Percentiles rank a stretch among this genome's conserved stretches.
phyloP scores from a whole-genome alignment of 2,888 invertebrate species.

The Drosophila histrio region DNA sequence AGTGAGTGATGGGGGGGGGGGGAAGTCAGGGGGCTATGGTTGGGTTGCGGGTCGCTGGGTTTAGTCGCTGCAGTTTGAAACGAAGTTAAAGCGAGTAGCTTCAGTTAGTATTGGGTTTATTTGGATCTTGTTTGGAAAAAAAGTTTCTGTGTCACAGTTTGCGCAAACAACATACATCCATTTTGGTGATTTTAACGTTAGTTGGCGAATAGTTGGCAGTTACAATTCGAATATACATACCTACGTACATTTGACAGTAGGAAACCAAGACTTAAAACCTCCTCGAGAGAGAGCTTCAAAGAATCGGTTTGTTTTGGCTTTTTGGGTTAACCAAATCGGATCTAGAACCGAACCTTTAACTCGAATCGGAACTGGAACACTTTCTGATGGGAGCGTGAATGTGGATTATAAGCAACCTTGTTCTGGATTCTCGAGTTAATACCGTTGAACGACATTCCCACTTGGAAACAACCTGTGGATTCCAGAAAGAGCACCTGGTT shows the following conservation, averaged over 20 bases:
- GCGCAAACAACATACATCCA: conserved; percentile 23
- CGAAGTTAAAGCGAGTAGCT: conserved; percentile 48
- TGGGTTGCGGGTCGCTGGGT: conserved; percentile 40
- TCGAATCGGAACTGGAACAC: no score
- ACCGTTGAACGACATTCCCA: no score
- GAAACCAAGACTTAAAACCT: no score
- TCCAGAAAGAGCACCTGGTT: no score
- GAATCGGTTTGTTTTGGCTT: no score
- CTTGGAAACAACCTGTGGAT: no score
- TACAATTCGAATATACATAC: not conserved
- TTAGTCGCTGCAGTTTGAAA: conserved; percentile 46
- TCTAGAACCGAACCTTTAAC: no score
- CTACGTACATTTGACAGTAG: not conserved
- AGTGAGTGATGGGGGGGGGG: not conserved
- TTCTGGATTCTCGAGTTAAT: no score
- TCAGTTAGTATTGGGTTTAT: conserved; percentile 17
- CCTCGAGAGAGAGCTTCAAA: no score
- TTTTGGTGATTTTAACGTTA: conserved; percentile 13
- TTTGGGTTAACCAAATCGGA: no score
- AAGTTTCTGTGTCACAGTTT: conserved; percentile 37
- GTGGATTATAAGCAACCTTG: no score
- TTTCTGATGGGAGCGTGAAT: no score
- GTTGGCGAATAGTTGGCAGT: conserved; percentile 10
- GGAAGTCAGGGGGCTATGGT: not conserved
- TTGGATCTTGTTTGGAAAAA: conserved; percentile 23